Percentiles rank a stretch among this genome's conserved stretches.
Conservation (phyloP, 2,888 invertebrate genomes). For the Sinelater perroti region DNA sequence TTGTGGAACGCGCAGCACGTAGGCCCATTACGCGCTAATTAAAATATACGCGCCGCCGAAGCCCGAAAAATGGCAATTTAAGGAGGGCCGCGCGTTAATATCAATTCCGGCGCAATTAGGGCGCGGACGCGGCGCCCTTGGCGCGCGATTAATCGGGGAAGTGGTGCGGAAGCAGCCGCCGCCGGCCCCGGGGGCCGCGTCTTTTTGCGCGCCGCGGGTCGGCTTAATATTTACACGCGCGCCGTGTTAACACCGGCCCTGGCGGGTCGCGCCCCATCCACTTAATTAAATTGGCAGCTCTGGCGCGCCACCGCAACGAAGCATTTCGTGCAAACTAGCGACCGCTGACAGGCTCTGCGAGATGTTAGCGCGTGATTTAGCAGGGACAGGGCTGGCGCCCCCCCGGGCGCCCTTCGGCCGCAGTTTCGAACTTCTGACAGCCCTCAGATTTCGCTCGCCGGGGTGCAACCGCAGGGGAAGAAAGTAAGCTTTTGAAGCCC, state of each 20-base stretch:
- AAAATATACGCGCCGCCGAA: constrained; percentile 2
- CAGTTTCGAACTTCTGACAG: not conserved
- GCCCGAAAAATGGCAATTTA: not conserved
- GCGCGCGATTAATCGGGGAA: constrained; percentile 6
- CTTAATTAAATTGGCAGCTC: constrained; percentile 25
- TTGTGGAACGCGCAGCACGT: constrained; percentile 26
- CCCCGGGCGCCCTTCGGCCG: not conserved
- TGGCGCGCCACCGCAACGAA: constrained; percentile 15
- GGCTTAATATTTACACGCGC: constrained; percentile 13
- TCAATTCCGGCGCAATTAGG: constrained; percentile 3
- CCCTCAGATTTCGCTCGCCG: not conserved
- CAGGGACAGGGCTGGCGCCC: constrained; percentile 4
- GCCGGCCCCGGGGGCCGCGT: not conserved
- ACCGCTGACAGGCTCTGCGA: constrained; percentile 22
- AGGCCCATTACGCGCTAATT: constrained; percentile 22
- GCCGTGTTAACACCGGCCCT: constrained; percentile 18
- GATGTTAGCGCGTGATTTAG: constrained; percentile 22
- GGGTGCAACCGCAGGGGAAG: no score
- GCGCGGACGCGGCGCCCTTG: not conserved
- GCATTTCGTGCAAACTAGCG: constrained; percentile 24
- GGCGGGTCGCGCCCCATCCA: constrained; percentile 14
- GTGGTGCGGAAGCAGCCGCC: no score
- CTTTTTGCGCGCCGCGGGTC: not conserved
- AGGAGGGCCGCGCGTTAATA: constrained; percentile 11
- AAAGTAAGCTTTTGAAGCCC: no score